Evolutionary conservation across 1,140 invertebrate genomes (phyloP).

Genomic region (Neodiprion fabricii): DNA sequence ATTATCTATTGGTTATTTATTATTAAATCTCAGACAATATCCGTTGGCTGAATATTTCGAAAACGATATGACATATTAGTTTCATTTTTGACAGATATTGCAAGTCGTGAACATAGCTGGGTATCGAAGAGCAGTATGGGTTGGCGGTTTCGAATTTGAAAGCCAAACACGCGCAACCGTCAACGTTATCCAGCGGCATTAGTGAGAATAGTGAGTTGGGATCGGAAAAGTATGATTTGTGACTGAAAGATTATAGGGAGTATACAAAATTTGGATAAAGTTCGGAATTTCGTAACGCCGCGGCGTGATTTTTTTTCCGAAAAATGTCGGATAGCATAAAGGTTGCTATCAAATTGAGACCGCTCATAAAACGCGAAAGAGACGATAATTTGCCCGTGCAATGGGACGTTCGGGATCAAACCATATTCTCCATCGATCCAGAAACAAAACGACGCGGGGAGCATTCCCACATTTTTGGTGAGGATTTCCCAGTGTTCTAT

Average conservation of each 20-base stretch:
- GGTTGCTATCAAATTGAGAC: slow-evolving; percentile 78
- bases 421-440: slow-evolving; percentile 65
- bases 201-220: neutral
- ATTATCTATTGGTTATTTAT: too few species aligned
- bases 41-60: neutral
- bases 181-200: neutral
- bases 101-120: too few species aligned
- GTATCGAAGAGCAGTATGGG: too few species aligned
- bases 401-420: slow-evolving; percentile 69
- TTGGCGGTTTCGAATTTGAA: neutral
- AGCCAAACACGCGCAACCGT: neutral
- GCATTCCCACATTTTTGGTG: slow-evolving; percentile 60
- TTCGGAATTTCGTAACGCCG: neutral
- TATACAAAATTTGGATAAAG: neutral
- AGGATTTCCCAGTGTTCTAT: slow-evolving; percentile 22
- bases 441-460: slow-evolving; percentile 51
- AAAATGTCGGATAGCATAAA: slow-evolving; percentile 66
- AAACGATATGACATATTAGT: neutral
- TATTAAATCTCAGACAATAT: too few species aligned
- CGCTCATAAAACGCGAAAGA: slow-evolving; percentile 70
- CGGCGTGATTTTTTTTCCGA: neutral
- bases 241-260: neutral
- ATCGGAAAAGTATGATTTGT: neutral
- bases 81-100: too few species aligned
- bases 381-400: slow-evolving; percentile 65